Base-by-base conservation (phyloP, 2,113 vertebrate species). In the Misgurnus anguillicaudatus region DNA sequence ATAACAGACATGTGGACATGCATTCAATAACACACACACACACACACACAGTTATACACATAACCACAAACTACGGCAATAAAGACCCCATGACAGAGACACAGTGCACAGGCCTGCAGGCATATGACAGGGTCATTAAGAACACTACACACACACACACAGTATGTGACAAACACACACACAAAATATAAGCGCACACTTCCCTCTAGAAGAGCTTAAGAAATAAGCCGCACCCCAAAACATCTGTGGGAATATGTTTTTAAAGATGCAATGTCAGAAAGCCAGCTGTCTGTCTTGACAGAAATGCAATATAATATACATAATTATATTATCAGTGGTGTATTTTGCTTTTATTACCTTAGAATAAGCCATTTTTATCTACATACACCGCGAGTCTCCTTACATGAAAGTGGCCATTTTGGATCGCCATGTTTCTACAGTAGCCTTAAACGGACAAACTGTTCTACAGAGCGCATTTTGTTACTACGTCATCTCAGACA, bases 71-170 rank as follows among this genome's bases (percentile, higher is more conserved):
- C 19, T 45, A 58, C 21, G 2, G 55, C 21, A 45, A 62, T 74
- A 74, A 31, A 74, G 55, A 74, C 71, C 41, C 13, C 17, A 58
- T 74, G 71, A 74, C 21, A 31, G 21, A 61, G 57, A 24, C 41
- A 72, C 69, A 72, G 51, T 39, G 41, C 13, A 53, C 69, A 42
- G 57, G 42, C 42, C 73, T 39, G 58, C 45, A 0, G 73, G 73
- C 73, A 51, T 21, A 51, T 75, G 73, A 75, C 58, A 51, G 17
- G 73, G 73, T 75, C 42, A 75, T 75, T 75, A 75, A 64, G 58
- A 53, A 75, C 73, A 53, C 45, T 64, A 42, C 24, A 0, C 16
- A 51, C 60, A 51, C 58, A 48, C 58, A 73, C 39, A 19, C 17
- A 66, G 64, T 66, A 41, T 47, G 21, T 24, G 64, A 66, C 21